phyloP scores from a whole-genome alignment of 2,888 invertebrate genomes.

The Galerucella nymphaeae region DNA sequence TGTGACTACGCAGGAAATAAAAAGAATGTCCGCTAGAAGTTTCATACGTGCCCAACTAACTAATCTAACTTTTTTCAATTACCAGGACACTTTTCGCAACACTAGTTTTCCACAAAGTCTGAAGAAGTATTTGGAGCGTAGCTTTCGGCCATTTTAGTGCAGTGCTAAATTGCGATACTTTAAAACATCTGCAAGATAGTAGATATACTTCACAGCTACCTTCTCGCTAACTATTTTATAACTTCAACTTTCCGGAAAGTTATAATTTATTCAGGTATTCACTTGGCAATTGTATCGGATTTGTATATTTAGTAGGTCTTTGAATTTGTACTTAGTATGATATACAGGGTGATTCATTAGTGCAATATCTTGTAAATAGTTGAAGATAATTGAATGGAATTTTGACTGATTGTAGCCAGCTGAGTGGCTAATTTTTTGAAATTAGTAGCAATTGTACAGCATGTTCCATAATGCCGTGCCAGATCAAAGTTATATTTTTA shows the following conservation, averaged over 20 bases:
- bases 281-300: constrained; percentile 26
- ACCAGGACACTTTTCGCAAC: background rate
- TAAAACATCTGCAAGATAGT: constrained; percentile 43
- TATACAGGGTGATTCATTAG: too few species aligned
- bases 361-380: too few species aligned
- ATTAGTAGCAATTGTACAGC: too few species aligned
- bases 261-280: constrained; percentile 37
- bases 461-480: too few species aligned
- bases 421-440: too few species aligned
- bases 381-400: too few species aligned
- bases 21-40: background rate
- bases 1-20: background rate
- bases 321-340: background rate
- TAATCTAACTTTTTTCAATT: constrained; percentile 4
- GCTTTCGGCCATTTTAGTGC: constrained; percentile 10
- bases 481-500: too few species aligned
- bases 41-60: constrained; percentile 1
- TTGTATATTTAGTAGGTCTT: constrained; percentile 8
- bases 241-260: constrained; percentile 36
- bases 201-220: constrained; percentile 40
- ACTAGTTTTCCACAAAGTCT: background rate
- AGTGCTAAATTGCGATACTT: constrained; percentile 39
- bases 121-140: constrained; percentile 24
- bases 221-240: constrained; percentile 41
- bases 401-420: too few species aligned